Percentiles rank a stretch among this genome's conserved stretches.
Conservation (phyloP, 2,888 invertebrate genomes). For the Watsonalla cultraria region DNA sequence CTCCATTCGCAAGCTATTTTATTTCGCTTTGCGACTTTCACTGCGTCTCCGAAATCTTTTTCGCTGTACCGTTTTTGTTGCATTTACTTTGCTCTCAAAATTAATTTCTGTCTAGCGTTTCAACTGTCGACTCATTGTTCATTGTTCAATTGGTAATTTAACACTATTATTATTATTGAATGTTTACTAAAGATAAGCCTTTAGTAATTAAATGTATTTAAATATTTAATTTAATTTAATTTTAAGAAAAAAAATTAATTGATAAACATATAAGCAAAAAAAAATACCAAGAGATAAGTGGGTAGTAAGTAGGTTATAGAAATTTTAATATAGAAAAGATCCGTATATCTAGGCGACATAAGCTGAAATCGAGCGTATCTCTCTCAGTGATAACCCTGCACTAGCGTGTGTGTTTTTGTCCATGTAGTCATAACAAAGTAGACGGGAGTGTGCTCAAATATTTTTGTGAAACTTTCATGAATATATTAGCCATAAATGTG, state of each 20-base stretch:
- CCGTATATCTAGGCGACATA: constrained; percentile 25
- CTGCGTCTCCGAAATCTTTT: constrained; percentile 44
- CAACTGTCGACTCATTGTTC: no score
- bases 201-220: no score
- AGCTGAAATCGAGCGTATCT: constrained; percentile 29
- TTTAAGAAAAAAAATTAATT: no score
- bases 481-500: constrained; percentile 79
- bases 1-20: constrained; percentile 55
- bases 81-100: constrained; percentile 15
- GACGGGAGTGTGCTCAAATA: constrained; percentile 59
- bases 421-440: constrained; percentile 56
- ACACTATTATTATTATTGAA: no score
- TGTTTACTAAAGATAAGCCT: no score
- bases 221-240: no score
- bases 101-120: not conserved
- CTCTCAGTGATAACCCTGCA: constrained; percentile 34
- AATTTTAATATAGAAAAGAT: not conserved
- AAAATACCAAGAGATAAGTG: no score
- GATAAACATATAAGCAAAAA: no score
- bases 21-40: constrained; percentile 50
- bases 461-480: constrained; percentile 76
- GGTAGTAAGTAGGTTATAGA: no score
- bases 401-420: constrained; percentile 41
- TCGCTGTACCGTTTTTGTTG: constrained; percentile 22
- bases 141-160: no score